These are phyloP conservation scores for Reinhardtius hippoglossoides DNA, from an alignment of 2,113 vertebrate genomes.

Conservation along the genomic window DNA sequence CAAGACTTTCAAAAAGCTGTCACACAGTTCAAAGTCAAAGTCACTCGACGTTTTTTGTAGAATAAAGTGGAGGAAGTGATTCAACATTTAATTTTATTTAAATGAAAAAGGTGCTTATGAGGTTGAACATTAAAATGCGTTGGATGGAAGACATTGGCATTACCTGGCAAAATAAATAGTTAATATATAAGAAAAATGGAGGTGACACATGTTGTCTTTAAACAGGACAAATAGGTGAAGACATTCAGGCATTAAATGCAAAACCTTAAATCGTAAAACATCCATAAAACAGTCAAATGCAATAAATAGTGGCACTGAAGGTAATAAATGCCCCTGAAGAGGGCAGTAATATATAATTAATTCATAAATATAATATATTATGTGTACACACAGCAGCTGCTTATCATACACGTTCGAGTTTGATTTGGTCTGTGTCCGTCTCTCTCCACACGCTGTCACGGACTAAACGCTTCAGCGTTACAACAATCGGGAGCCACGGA, in stretches of 20 bases:
- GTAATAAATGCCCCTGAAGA: constrained; percentile 23
- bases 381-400: constrained; percentile 15
- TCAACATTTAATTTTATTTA: constrained; percentile 17
- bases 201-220: neutral
- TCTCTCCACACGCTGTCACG: constrained; percentile 5
- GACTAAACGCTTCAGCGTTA: constrained; percentile 15
- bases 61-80: neutral
- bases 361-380: constrained; percentile 37
- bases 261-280: constrained; percentile 5
- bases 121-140: constrained; percentile 8
- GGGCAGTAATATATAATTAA: constrained; percentile 14
- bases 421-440: constrained; percentile 5
- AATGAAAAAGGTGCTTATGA: constrained; percentile 2
- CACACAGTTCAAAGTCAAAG: neutral
- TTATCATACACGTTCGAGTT: neutral
- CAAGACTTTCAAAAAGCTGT: neutral
- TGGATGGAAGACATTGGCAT: constrained; percentile 11
- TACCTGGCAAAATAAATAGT: constrained; percentile 14
- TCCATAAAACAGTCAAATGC: neutral
- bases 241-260: constrained; percentile 28
- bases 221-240: constrained; percentile 2
- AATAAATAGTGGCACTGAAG: constrained; percentile 53
- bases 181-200: neutral
- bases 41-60: neutral
- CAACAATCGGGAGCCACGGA: constrained; percentile 30